Base-by-base conservation (phyloP, 1,140 invertebrate species). In the Penaeus chinensis region DNA sequence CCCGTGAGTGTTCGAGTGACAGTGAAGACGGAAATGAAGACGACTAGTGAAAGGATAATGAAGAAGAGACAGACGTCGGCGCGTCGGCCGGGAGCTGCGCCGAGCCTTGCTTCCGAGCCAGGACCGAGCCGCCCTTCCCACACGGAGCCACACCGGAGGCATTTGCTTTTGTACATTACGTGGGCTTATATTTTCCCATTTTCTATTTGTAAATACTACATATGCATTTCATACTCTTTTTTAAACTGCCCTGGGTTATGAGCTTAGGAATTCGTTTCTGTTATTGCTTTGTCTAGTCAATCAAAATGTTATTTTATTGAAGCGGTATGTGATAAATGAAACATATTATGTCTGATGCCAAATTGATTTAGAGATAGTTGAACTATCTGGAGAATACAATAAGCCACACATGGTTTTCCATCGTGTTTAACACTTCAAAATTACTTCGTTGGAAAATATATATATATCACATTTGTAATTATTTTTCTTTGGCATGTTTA, bases 221-320 rank as follows among this genome's bases (percentile, higher is more conserved):
- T 32, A 47, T 42, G 76, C 71, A 18, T 86, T n/a, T 66, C 22
- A 20, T 27, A 16, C 24, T 63, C 60, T 24, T 61, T 61, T 42
- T 32, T 66, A 42, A 66, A 61, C 80, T 83, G 80, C 62, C 63
- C 80, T 82, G 81, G 81, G 66, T 66, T 83, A 18, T 83, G 66
- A 66, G 81, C 81, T 83, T 82, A 82, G 24, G 60, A 82, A 42
- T 22, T 82, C 54, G 32, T 83, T 83, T 83, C 71, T 83, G 84
- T 86, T 86, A 86, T 80, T 80, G 84, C 84, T 86, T 54, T 86
- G 77, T 86, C 84, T 86, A 86, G 84, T 86, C 84, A 86, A 86
- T 47, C 42, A 69, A 86, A 80, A 80, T 86, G 84, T 86, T 86
- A 86, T 86, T 54, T 69, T 80, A 86, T 81, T 62, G 84, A 86